Evolutionary conservation across 2,113 vertebrate species (phyloP).

Genomic region (Vidua chalybeata): DNA sequence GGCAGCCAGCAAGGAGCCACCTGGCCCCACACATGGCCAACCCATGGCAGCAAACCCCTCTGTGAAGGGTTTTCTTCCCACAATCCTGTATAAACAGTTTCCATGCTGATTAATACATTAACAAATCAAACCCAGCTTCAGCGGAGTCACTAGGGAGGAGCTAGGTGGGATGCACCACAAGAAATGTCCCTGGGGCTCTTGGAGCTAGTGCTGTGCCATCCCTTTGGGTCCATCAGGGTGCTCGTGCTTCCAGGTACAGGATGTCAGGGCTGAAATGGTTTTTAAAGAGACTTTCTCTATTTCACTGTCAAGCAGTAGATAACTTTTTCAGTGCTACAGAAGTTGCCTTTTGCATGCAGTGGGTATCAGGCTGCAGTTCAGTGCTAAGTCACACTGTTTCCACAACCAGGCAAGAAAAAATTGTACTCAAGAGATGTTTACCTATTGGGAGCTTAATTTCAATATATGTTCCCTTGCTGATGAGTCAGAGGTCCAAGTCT

Average conservation of each 20-base stretch:
- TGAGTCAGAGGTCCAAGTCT: neutral
- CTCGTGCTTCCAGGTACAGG: neutral
- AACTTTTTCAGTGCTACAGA: neutral
- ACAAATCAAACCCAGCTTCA: neutral
- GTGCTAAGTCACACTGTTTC: neutral
- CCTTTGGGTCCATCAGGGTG: neutral
- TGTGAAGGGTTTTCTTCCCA: neutral
- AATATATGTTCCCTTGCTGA: neutral
- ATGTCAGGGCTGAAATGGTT: neutral
- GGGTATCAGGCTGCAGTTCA: neutral
- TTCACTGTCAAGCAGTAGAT: neutral
- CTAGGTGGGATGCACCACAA: neutral
- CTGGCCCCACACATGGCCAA: neutral
- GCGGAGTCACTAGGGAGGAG: neutral
- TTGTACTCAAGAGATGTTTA: neutral
- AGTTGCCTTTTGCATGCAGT: neutral
- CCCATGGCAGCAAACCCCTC: neutral
- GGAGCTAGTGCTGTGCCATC: neutral
- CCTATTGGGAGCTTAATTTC: neutral
- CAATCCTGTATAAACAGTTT: neutral
- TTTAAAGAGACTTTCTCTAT: neutral
- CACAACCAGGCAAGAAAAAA: neutral
- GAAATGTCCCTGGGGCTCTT: neutral
- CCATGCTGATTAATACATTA: neutral
- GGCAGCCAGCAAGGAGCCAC: neutral